Evolutionary conservation across 2,888 invertebrate species (phyloP).

Genomic region (Alloscopus bannaensis): DNA sequence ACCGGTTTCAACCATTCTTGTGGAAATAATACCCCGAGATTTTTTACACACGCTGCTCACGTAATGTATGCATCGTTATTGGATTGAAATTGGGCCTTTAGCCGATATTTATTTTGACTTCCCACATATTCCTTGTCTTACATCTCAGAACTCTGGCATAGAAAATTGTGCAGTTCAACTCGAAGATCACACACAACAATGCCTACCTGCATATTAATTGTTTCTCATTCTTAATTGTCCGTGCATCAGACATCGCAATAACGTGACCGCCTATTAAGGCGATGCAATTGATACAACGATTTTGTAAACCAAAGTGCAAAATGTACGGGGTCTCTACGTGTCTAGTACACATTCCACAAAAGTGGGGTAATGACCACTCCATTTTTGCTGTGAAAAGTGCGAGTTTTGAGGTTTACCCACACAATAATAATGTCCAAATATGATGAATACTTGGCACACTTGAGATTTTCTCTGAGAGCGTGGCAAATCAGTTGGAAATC

Average conservation of each 20-base stretch:
- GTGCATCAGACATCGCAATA: too few relatives aligned
- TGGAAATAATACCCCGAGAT: constrained; percentile 27
- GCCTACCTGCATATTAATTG: too few relatives aligned
- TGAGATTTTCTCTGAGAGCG: not conserved
- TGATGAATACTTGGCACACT: too few relatives aligned
- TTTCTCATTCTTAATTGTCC: too few relatives aligned
- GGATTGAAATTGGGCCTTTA: constrained; percentile 22
- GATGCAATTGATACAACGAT: too few relatives aligned
- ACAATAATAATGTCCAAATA: too few relatives aligned
- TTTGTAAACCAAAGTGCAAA: not conserved
- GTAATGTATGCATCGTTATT: constrained; percentile 32
- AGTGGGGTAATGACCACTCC: not conserved
- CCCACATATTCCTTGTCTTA: too few relatives aligned
- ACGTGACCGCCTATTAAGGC: too few relatives aligned
- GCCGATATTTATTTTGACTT: constrained; percentile 13
- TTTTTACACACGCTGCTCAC: constrained; percentile 30
- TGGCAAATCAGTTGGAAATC: not conserved
- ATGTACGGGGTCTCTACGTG: not conserved
- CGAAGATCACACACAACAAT: not conserved
- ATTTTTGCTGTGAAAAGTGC: not conserved
- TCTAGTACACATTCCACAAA: not conserved
- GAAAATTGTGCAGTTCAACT: not conserved
- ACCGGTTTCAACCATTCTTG: constrained; percentile 22
- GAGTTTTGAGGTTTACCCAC: too few relatives aligned
- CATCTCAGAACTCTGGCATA: not conserved